Evolutionary conservation across 2,113 vertebrate species (phyloP).

Genomic region (Pseudopodoces humilis): DNA sequence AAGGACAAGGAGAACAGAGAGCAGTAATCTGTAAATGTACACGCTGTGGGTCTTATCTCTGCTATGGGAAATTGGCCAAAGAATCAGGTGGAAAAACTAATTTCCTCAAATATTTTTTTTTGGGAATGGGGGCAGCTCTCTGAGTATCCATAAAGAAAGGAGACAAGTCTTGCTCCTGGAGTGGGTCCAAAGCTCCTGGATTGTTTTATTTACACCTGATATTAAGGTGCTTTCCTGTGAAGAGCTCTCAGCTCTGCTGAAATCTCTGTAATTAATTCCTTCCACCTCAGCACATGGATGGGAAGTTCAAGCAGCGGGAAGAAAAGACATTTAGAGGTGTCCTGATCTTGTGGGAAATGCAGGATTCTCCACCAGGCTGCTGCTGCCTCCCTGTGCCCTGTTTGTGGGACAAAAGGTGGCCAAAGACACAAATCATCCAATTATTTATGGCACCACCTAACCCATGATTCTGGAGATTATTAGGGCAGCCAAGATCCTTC

Average conservation of each 20-base stretch:
- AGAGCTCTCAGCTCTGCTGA: not conserved
- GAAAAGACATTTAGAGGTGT: not conserved
- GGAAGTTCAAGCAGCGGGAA: not conserved
- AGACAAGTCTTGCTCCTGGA: not conserved
- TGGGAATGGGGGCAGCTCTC: not conserved
- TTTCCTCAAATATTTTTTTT: not conserved
- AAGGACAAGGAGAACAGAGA: not conserved
- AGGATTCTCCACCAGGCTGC: not conserved
- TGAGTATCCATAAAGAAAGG: not conserved
- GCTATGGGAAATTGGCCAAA: slow-evolving; percentile 3
- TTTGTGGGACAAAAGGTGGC: not conserved
- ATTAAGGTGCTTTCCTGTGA: not conserved
- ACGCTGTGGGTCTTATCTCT: slow-evolving; percentile 38
- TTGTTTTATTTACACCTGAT: slow-evolving; percentile 30
- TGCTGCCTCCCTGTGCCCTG: not conserved
- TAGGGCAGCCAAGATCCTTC: not conserved
- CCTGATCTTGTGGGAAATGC: not conserved
- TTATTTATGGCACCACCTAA: not conserved
- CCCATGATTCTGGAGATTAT: not conserved
- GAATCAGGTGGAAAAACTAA: slow-evolving; percentile 37
- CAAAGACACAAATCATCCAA: not conserved
- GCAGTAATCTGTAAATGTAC: slow-evolving; percentile 22
- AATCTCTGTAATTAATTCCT: slow-evolving; percentile 52
- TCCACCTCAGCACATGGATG: not conserved
- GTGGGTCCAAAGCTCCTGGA: not conserved